Base-by-base conservation (phyloP, 2,797 vertebrate species). In the Orestias chungarensis region DNA sequence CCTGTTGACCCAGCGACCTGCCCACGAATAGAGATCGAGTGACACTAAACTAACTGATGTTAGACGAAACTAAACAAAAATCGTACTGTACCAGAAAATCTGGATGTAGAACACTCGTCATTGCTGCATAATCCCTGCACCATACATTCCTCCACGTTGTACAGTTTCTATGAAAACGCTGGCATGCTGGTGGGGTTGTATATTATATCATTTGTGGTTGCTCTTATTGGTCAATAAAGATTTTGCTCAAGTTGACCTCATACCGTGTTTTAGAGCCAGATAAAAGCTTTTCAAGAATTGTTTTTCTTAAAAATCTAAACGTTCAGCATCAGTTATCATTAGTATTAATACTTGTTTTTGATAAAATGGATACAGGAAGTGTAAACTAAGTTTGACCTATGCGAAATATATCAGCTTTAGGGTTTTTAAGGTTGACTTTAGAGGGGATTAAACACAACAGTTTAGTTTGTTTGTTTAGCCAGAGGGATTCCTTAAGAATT, bases 181-280 rank as follows among this genome's bases (percentile, higher is more conserved):
- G 91, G 89, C 91, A 89, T 92, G 88, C 90, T 91, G 92, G 91
- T 90, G 88, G 90, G 92, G 91, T 90, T 89, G 86, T 90, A 84
- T 90, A 88, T 92, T 87, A 86, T 86, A 64, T 91, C 87, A 90
- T 88, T 87, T 92, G 91, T 93, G 87, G 90, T 92, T 86, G 88
- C 87, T 93, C 82, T 90, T 84, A 83, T 90, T 70, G 17, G 82
- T 88, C 91, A 92, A 90, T 90, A 92, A 93, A 93, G 74, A 82
- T 89, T 91, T 93, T 92, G 88, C 84, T 91, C 77, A 91, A 89
- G 65, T 88, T 62, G 64, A 79, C 74, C 81, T 82, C 47, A 73
- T 10, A 9, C 40, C 20, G 50, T 68, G 49, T 42, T 25, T 62
- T 62, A 35, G 10, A 40, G 59, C n/a, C n/a, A n/a, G n/a, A n/a